These are phyloP conservation scores for Tuta absoluta DNA, from an alignment of 2,888 invertebrate species.

Conservation along the genomic window DNA sequence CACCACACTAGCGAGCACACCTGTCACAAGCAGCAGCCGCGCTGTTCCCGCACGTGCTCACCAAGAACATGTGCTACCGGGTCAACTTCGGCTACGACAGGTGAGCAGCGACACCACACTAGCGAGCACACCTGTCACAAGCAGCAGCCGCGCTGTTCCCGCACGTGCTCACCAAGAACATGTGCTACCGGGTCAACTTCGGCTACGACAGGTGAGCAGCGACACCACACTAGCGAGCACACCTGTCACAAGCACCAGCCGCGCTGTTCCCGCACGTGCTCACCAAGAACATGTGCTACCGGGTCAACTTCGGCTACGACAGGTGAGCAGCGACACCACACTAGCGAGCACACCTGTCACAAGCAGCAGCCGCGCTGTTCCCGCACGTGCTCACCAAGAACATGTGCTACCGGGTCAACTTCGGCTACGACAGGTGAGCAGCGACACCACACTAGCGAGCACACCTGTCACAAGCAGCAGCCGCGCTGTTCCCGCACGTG, in stretches of 20 bases:
- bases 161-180: slow-evolving; percentile 95
- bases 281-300: slow-evolving; percentile 93
- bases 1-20: no score
- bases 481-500: no score
- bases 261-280: slow-evolving; percentile 95
- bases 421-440: slow-evolving; percentile 82
- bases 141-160: background rate
- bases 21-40: no score
- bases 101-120: slow-evolving; percentile 40
- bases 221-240: slow-evolving; percentile 84
- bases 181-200: slow-evolving; percentile 92
- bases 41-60: slow-evolving; percentile 85
- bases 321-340: slow-evolving; percentile 44
- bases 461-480: no score
- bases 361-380: background rate
- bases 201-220: slow-evolving; percentile 77
- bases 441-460: slow-evolving; percentile 25
- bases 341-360: background rate
- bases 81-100: slow-evolving; percentile 89
- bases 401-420: slow-evolving; percentile 91
- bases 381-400: slow-evolving; percentile 94
- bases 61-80: slow-evolving; percentile 93
- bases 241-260: slow-evolving; percentile 85
- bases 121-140: background rate
- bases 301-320: slow-evolving; percentile 90